Evolutionary conservation across 2,113 vertebrate genomes (phyloP).

Genomic region (Sitta europaea): DNA sequence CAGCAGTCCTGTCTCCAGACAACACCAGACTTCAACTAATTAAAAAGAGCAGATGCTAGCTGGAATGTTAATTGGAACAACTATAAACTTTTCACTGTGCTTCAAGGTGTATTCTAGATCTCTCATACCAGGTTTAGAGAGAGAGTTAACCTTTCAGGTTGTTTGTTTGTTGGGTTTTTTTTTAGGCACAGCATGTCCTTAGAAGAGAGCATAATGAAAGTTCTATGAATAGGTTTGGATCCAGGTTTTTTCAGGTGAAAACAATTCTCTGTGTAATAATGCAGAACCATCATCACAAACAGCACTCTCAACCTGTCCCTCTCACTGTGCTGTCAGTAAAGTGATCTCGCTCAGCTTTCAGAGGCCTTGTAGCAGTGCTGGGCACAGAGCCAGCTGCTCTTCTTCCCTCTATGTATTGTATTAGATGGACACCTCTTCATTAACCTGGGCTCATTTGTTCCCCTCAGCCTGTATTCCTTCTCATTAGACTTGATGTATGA

Average conservation of each 20-base stretch:
- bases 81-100: background rate
- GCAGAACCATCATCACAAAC: background rate
- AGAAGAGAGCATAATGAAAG: background rate
- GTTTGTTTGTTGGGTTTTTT: background rate
- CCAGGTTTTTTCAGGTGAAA: background rate
- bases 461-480: background rate
- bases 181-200: background rate
- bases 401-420: background rate
- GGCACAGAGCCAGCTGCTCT: constrained; percentile 13
- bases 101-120: background rate
- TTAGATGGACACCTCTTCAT: background rate
- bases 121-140: background rate
- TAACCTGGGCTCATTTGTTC: background rate
- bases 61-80: background rate
- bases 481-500: constrained; percentile 12
- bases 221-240: background rate
- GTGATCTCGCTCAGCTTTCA: background rate
- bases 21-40: constrained; percentile 18
- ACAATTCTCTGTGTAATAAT: background rate
- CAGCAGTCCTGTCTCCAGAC: background rate
- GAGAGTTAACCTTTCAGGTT: background rate
- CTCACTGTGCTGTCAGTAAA: background rate
- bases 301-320: background rate
- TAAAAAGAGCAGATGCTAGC: constrained; percentile 32
- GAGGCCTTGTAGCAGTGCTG: background rate